phyloP scores from a whole-genome alignment of 2,797 vertebrate genomes.

The Neomorphus geoffroyi region DNA sequence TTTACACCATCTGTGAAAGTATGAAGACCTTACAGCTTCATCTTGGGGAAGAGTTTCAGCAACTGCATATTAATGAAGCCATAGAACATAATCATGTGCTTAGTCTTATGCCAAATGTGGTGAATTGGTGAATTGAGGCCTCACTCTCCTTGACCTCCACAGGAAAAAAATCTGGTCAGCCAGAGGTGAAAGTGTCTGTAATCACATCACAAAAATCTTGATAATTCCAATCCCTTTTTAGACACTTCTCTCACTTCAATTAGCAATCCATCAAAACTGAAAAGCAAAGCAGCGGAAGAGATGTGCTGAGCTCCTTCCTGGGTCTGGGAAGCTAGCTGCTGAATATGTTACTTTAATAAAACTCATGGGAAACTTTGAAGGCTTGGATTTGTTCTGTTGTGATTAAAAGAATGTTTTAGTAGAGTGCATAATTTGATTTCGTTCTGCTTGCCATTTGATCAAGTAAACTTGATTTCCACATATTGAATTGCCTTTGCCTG shows the following conservation, averaged over 20 bases:
- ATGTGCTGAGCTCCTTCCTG: background rate
- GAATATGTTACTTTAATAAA: slow-evolving; percentile 51
- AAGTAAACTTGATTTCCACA: slow-evolving; percentile 40
- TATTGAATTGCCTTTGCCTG: background rate
- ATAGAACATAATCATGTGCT: background rate
- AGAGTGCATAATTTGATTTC: slow-evolving; percentile 41
- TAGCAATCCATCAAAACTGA: slow-evolving; percentile 55
- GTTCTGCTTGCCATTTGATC: slow-evolving; percentile 42
- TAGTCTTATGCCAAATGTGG: background rate
- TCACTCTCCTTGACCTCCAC: background rate
- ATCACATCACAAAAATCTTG: slow-evolving; percentile 45
- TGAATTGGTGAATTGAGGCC: background rate
- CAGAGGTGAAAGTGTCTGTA: background rate
- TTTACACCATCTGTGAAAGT: background rate
- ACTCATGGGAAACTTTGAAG: background rate
- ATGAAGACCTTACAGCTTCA: background rate
- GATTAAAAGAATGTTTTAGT: slow-evolving; percentile 54
- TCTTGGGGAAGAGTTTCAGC: background rate
- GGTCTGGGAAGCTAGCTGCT: background rate
- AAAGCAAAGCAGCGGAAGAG: slow-evolving; percentile 29
- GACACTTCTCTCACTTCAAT: slow-evolving; percentile 53
- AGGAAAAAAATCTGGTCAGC: slow-evolving; percentile 1
- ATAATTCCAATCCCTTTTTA: slow-evolving; percentile 32
- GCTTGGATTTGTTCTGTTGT: slow-evolving; percentile 19
- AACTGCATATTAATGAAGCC: background rate